A percentile compares a stretch with the other conserved stretches of the same genome.
Conservation (phyloP, 2,797 vertebrate genomes). For the Sternarchorhynchus goeldii region DNA sequence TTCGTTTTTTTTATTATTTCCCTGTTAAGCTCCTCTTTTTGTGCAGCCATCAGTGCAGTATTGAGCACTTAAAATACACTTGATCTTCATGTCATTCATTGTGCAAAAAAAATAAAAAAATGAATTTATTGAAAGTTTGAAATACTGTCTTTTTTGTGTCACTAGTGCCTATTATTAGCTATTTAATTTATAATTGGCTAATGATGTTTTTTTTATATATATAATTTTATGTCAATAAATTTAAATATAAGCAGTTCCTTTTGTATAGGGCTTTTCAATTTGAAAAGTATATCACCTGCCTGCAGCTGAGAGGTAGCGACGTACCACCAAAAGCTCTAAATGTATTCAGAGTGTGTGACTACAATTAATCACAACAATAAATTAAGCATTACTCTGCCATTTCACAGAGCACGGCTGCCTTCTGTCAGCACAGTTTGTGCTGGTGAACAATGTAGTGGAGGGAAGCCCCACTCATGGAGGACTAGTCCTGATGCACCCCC, state of each 20-base stretch:
- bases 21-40: conserved; percentile 87
- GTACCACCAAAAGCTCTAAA: neutral
- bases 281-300: too few relatives aligned
- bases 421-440: conserved; percentile 40
- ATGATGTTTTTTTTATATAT: too few relatives aligned
- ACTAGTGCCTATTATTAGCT: neutral
- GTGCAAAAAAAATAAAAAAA: conserved; percentile 99
- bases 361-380: conserved; percentile 14
- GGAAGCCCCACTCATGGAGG: conserved; percentile 58
- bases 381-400: conserved; percentile 48
- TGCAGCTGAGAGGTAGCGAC: neutral
- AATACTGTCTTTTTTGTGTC: neutral
- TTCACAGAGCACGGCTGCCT: conserved; percentile 22
- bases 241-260: too few relatives aligned
- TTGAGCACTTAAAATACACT: conserved; percentile 97
- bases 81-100: conserved; percentile 99
- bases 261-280: too few relatives aligned
- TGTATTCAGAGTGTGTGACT: conserved; percentile 3
- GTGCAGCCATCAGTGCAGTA: conserved; percentile 92
- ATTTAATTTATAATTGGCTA: neutral
- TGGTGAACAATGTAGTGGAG: conserved; percentile 46
- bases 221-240: too few relatives aligned
- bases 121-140: conserved; percentile 79
- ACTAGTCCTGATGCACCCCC: conserved; percentile 45
- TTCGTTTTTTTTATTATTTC: conserved; percentile 66